Base-by-base conservation (phyloP, 2,888 invertebrate genomes). In the Belgica antarctica region DNA sequence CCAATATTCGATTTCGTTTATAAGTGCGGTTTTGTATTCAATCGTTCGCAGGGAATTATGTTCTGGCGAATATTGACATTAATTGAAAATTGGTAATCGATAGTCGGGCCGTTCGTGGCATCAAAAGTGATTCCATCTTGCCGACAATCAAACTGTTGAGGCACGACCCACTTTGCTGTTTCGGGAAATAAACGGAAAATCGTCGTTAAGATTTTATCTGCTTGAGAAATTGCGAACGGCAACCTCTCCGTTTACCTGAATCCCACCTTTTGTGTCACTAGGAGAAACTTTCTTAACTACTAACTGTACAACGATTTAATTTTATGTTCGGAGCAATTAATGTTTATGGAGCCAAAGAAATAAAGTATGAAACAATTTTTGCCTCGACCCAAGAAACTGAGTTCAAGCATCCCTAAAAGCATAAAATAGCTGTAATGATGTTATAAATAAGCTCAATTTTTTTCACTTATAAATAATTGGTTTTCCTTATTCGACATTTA, bases 311-410 rank as follows among this genome's bases (percentile, higher is more conserved):
- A 70, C 27, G 41, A 70, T 70, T 70, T 70, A 70, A 70, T 47
- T 70, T 70, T 59, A 70, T 70, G 70, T 70, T 31, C 34, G 17
- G 41, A 65, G 70, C 70, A 70, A 70, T 70, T 70, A 70, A 70
- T 57, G 27, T 70, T 70, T 69, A 69, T 69, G 68, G 68, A 69
- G 52, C n/a, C n/a, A n/a, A n/a, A 34, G 17, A 17, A 59, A 24
- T 15, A 47, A 41, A 27, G 27, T 34, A 10, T 62, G n/a, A 36
- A 57, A 59, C 41, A 15, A 5, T 34, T 63, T 22, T 19, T 63
- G 31, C 59, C 27, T 59, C n/a, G n/a, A 5, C 27, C 22, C 25
- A 10, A n/a, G n/a, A n/a, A n/a, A 10, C 27, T 17, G n/a, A 25
- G 19, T 34, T 28, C 59, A 7, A n/a, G 28, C 24, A 47, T 15